Conservation (phyloP, 2,797 vertebrate species). For the Coracias cyanogaster region DNA sequence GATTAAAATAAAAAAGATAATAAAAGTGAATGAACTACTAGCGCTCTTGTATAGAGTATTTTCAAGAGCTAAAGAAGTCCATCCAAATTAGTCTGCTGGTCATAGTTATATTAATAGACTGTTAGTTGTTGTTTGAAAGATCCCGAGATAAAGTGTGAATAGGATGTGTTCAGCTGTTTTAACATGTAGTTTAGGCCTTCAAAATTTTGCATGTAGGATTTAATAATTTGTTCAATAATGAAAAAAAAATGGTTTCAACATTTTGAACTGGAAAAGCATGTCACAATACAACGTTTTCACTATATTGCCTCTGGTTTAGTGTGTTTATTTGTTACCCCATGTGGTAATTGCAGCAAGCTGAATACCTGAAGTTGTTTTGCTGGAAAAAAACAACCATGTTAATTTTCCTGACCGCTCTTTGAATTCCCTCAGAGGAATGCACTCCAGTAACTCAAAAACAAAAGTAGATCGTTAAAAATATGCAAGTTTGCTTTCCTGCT, state of each 20-base stretch:
- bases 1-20: conserved; percentile 68
- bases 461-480: conserved; percentile 52
- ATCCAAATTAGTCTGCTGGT: conserved; percentile 80
- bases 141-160: conserved; percentile 86
- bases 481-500: conserved; percentile 62
- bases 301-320: conserved; percentile 72
- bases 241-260: conserved; percentile 76
- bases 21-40: conserved; percentile 73
- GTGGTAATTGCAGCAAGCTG: conserved; percentile 24
- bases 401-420: conserved; percentile 32
- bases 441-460: conserved; percentile 35
- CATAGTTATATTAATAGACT: conserved; percentile 82
- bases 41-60: conserved; percentile 77
- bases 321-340: conserved; percentile 74
- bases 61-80: conserved; percentile 76
- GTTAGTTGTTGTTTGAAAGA: conserved; percentile 83
- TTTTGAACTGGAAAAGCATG: conserved; percentile 83
- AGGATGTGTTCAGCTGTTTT: conserved; percentile 87
- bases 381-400: neutral
- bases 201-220: conserved; percentile 90
- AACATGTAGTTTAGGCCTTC: conserved; percentile 83
- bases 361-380: conserved; percentile 15
- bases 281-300: conserved; percentile 82
- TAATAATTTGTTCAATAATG: conserved; percentile 81
- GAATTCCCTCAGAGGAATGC: conserved; percentile 56